Conservation (phyloP, 2,113 vertebrate species). For the Phalacrocorax aristotelis region DNA sequence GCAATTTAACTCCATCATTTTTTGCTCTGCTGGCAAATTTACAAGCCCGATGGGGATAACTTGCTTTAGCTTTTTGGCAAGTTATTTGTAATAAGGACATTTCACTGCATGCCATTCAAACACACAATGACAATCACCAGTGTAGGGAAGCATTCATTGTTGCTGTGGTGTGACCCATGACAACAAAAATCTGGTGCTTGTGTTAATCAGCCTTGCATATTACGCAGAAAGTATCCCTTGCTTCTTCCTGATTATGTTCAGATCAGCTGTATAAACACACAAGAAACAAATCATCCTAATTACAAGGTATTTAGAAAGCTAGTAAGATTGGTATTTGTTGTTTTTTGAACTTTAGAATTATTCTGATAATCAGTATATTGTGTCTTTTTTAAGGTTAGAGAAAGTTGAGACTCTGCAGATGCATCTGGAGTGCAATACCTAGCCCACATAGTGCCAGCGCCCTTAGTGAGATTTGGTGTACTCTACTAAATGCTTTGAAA, state of each 20-base stretch:
- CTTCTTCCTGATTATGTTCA: not conserved
- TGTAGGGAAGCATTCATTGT: not conserved
- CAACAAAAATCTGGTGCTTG: not conserved
- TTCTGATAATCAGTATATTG: not conserved
- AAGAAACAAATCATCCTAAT: not conserved
- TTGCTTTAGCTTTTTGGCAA: not conserved
- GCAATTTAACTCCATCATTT: not conserved
- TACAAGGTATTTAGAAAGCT: not conserved
- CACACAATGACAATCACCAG: not conserved
- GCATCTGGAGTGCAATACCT: not conserved
- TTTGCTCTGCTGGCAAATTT: not conserved
- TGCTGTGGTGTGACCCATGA: not conserved
- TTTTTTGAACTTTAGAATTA: slow-evolving; percentile 2
- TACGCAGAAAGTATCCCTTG: not conserved
- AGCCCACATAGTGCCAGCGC: not conserved
- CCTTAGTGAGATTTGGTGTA: not conserved
- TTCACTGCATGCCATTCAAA: not conserved
- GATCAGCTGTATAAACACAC: not conserved
- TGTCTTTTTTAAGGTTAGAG: not conserved
- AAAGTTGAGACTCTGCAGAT: not conserved
- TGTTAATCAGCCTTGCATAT: not conserved
- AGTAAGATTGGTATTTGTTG: not conserved
- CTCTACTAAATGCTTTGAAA: not conserved
- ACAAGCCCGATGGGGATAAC: not conserved
- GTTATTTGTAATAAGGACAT: not conserved